Evolutionary conservation across 2,113 vertebrate genomes (phyloP), one percentile per base, ranked within the genome.

Genomic region (Odobenus rosmarus): DNA sequence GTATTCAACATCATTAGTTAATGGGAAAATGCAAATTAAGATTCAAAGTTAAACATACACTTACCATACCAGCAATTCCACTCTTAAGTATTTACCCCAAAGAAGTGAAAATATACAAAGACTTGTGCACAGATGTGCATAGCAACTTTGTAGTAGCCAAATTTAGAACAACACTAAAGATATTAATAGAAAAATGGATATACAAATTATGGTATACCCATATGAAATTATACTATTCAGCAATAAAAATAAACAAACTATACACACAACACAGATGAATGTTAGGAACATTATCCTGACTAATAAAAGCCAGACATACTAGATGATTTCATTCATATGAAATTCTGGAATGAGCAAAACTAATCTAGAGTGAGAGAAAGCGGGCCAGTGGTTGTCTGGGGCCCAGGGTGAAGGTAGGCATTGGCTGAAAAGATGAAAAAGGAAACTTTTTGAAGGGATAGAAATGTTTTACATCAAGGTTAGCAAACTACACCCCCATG

Each of bases 291-390:
- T 71, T 55, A 31, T 86, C 62, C 55, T 86, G 31, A 67, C 31
- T 85, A 53, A 62, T 86, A 94, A 67, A 94, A 94, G 62, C 42
- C 72, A 96, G 36, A 55, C 49, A 39, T 64, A 55, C 55, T 74
- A 33, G 49, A 88, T 49, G 18, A 88, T 49, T 76, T 26, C 36
- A 67, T 51, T 87, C 55, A 28, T 46, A 51, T 39, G 21, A 76
- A 87, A 91, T 76, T 81, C 57, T 82, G 64, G 64, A 87, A 82
- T 21, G 67, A 88, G n/a, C 46, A 82, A 74, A 87, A 81, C 24
- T 64, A 39, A 81, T n/a, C 55, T n/a, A 62, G 24, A 49, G 31
- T 81, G 64, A 87, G 46, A 94, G 55, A 91, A 46, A 96, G 51
- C 64, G 81, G 18, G 19, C 49, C 42, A 7, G 3, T 59, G 69